Evolutionary conservation across 37 sponge, comb jelly and placozoan genomes (phyloP), one percentile per base, ranked within the genome.

Genomic region (Spongilla lacustris): DNA sequence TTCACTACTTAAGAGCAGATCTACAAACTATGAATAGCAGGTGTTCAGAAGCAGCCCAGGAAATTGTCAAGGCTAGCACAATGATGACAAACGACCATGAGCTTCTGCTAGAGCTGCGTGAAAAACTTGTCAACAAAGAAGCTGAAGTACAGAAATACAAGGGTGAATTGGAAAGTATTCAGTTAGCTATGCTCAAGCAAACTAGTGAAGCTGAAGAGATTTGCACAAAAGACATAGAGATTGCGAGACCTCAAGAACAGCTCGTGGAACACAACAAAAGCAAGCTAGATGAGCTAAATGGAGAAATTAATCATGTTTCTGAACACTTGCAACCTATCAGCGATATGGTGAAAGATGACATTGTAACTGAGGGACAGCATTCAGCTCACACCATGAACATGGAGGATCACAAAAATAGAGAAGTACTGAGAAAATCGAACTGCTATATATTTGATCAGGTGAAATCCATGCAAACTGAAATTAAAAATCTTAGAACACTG

Each of bases 171-270:
- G 66, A 79, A 49, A 50, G 8, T 24, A 8, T 79, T 8, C 38
- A n/a, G n/a, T n/a, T n/a, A n/a, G n/a, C n/a, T n/a, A n/a, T n/a
- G n/a, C n/a, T n/a, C n/a, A n/a, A n/a, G n/a, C 33, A 84, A 14
- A 76, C 68, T 22, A 11, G 36, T 77, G 34, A 76, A 77, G 75
- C 66, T 84, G 28, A 41, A 58, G 48, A 35, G 35, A 5, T 48
- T 89, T n/a, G 31, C 41, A 48, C 48, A 77, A 36, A 81, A 83
- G 41, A 58, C 75, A 68, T 83, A 82, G 26, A 46, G 24, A n/a
- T n/a, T 69, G 21, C 76, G 49, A 79, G 58, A 1, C 58, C 11
- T 58, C 58, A 58, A 58, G 58, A 58, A 58, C 58, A 58, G 11
- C 58, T 58, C 58, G 11, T 8, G 58, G 11, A 17, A 58, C 58